These are phyloP conservation scores for Penaeus vannamei DNA, from an alignment of 1,140 invertebrate genomes.

Conservation along the genomic window DNA sequence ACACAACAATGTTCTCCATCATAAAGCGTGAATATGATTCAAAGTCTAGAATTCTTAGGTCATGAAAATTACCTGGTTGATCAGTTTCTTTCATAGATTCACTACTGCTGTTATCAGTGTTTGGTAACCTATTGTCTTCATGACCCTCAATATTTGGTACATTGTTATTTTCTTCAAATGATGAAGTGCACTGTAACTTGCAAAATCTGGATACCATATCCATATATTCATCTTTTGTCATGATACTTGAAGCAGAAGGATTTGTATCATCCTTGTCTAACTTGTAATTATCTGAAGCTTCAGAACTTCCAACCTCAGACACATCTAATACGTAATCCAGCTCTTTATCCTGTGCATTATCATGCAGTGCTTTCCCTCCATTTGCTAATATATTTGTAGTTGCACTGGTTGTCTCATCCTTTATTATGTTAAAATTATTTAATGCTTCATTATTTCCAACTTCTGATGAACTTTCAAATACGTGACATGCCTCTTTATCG, in stretches of 20 bases:
- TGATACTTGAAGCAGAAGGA: not conserved
- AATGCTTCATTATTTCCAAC: too few relatives aligned
- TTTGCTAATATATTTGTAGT: too few relatives aligned
- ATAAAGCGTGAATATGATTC: conserved; percentile 60
- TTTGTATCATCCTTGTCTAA: not conserved
- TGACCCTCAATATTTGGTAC: not conserved
- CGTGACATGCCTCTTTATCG: not conserved
- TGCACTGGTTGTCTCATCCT: too few relatives aligned
- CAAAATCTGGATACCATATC: conserved; percentile 30
- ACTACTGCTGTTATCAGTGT: not conserved
- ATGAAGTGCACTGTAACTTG: not conserved
- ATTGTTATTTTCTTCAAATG: conserved; percentile 29
- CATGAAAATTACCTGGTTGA: conserved; percentile 31
- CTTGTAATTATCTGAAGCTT: conserved; percentile 2
- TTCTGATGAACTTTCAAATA: too few relatives aligned
- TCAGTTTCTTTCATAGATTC: not conserved
- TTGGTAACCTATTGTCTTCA: not conserved
- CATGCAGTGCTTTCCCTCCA: not conserved
- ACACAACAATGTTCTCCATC: conserved; percentile 60
- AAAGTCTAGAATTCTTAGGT: conserved; percentile 48
- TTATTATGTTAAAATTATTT: too few relatives aligned
- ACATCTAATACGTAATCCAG: too few relatives aligned
- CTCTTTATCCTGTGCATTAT: not conserved
- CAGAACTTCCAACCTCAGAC: too few relatives aligned
- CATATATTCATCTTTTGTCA: conserved; percentile 19